These are phyloP conservation scores for Diuraphis noxia DNA, from an alignment of 1,140 invertebrate genomes.

Conservation along the genomic window DNA sequence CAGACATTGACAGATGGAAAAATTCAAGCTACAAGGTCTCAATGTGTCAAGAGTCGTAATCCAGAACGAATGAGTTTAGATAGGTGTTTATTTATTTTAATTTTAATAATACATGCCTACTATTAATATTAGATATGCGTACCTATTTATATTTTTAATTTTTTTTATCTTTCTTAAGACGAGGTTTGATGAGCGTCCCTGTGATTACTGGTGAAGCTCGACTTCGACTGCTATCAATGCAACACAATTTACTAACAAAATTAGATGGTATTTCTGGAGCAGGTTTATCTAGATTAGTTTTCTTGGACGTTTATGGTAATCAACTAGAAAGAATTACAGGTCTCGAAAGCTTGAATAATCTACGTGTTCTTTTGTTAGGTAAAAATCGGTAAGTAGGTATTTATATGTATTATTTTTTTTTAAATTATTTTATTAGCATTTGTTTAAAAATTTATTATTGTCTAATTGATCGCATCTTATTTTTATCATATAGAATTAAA, in stretches of 20 bases:
- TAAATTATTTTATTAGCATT: background rate
- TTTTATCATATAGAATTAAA: constrained; percentile 65
- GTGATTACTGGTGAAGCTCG: constrained; percentile 77
- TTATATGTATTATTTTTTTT: background rate
- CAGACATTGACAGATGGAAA: constrained; percentile 61
- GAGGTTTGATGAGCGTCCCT: constrained; percentile 76
- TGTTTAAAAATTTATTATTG: background rate
- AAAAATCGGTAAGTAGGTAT: constrained; percentile 72
- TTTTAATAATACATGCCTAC: background rate
- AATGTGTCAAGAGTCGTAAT: constrained; percentile 72
- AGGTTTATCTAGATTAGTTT: constrained; percentile 65
- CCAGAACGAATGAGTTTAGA: constrained; percentile 79
- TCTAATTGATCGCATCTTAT: background rate
- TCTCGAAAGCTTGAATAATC: constrained; percentile 73
- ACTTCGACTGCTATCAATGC: constrained; percentile 80
- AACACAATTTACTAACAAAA: constrained; percentile 84
- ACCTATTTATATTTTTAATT: background rate
- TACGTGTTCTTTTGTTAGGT: constrained; percentile 83
- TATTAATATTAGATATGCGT: background rate
- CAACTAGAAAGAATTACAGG: constrained; percentile 83
- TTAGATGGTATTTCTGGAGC: constrained; percentile 68
- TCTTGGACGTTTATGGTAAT: constrained; percentile 92
- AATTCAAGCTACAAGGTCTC: constrained; percentile 68
- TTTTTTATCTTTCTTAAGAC: constrained; percentile 60
- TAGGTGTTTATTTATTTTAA: constrained; percentile 59